phyloP scores from a whole-genome alignment of 64 coral and sea anemone genomes.

The Platygyra sinensis region DNA sequence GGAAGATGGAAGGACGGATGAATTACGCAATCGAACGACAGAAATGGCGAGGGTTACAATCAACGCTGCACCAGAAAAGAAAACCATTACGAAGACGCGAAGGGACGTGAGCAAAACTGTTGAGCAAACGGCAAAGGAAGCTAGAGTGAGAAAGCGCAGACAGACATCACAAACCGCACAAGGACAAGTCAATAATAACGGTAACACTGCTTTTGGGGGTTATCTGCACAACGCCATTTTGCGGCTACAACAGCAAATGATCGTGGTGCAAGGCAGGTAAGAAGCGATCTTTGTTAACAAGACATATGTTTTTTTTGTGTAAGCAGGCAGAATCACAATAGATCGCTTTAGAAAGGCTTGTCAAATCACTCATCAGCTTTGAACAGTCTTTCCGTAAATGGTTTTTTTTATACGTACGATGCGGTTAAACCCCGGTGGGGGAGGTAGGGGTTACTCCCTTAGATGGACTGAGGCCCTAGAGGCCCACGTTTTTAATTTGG shows the following conservation, averaged over 20 bases:
- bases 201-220: conserved; percentile 30
- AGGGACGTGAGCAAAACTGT: not conserved
- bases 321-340: too few species aligned
- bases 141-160: not conserved
- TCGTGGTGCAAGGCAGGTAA: conserved; percentile 26
- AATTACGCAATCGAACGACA: not conserved
- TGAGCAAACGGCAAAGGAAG: not conserved
- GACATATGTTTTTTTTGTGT: too few species aligned
- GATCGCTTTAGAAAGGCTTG: too few species aligned
- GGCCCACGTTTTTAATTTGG: too few species aligned
- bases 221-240: conserved; percentile 48
- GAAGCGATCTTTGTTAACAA: not conserved
- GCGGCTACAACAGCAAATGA: conserved; percentile 37
- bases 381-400: too few species aligned
- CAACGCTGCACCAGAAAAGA: conserved; percentile 4
- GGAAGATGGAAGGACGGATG: not conserved
- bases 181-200: not conserved
- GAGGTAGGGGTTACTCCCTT: too few species aligned
- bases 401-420: too few species aligned
- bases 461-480: too few species aligned
- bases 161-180: not conserved
- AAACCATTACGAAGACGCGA: not conserved
- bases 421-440: too few species aligned
- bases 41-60: not conserved
- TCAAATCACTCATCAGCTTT: too few species aligned